phyloP scores from a whole-genome alignment of 1,140 invertebrate genomes.

The Cherax quadricarinatus region DNA sequence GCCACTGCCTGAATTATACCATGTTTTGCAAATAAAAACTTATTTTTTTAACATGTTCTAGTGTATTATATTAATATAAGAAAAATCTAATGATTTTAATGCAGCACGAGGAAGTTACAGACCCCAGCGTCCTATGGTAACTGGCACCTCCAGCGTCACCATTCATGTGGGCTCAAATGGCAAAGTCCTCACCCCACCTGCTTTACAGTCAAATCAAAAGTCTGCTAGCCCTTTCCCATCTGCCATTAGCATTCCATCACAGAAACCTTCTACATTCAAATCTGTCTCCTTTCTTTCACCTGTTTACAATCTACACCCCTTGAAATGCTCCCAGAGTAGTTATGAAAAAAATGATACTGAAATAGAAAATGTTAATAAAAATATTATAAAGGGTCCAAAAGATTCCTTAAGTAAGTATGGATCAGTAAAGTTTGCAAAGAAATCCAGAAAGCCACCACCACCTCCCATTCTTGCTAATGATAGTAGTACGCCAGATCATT shows the following conservation, averaged over 20 bases:
- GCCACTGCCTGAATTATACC: no score
- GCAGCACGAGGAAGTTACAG: constrained; percentile 38
- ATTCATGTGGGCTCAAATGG: constrained; percentile 42
- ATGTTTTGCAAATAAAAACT: no score
- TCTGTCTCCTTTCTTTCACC: constrained; percentile 16
- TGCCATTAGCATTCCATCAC: neutral
- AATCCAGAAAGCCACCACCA: constrained; percentile 8
- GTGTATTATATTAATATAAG: neutral
- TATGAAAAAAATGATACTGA: constrained; percentile 15
- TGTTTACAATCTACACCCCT: constrained; percentile 17
- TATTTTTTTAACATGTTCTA: no score
- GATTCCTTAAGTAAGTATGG: constrained; percentile 45
- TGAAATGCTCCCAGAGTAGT: constrained; percentile 28
- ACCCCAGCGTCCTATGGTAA: constrained; percentile 24
- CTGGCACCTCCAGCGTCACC: constrained; percentile 53
- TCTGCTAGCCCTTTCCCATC: neutral
- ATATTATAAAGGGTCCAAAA: constrained; percentile 47
- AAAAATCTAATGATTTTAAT: constrained; percentile 35
- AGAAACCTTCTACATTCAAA: neutral
- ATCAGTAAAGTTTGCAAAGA: constrained; percentile 57
- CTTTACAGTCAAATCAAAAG: neutral
- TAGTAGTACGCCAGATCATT: neutral
- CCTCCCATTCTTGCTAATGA: neutral
- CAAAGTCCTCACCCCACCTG: neutral
- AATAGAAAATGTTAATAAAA: constrained; percentile 45